Evolutionary conservation across 1,140 invertebrate genomes (phyloP).

Genomic region (Idris sp.): DNA sequence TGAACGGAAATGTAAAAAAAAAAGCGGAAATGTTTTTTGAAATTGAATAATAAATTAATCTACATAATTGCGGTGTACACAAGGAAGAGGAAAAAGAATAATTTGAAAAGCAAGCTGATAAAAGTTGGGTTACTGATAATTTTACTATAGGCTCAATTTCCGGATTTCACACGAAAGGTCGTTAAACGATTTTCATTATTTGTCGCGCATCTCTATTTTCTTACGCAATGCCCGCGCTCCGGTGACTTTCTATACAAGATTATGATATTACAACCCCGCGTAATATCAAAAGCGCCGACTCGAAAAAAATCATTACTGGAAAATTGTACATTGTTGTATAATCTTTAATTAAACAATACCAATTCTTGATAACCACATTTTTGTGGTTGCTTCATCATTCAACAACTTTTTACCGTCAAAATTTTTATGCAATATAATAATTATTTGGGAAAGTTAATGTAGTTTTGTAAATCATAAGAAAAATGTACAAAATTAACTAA

Average conservation of each 20-base stretch:
- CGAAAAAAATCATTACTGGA: slow-evolving; percentile 14
- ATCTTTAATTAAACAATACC: slow-evolving; percentile 20
- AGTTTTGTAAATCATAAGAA: too few relatives aligned
- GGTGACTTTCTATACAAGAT: slow-evolving; percentile 54
- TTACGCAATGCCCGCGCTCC: slow-evolving; percentile 30
- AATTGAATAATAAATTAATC: slow-evolving; percentile 23
- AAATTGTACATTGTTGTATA: slow-evolving; percentile 42
- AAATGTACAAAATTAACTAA: too few relatives aligned
- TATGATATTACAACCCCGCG: slow-evolving; percentile 17
- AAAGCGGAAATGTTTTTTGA: not conserved
- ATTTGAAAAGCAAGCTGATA: slow-evolving; percentile 21
- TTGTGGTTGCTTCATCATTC: too few relatives aligned
- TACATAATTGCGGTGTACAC: not conserved
- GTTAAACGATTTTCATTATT: slow-evolving; percentile 44
- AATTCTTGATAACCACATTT: not conserved
- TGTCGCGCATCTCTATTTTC: slow-evolving; percentile 38
- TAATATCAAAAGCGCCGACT: slow-evolving; percentile 5
- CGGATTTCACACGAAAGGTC: slow-evolving; percentile 44
- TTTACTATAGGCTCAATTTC: slow-evolving; percentile 37
- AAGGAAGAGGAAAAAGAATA: slow-evolving; percentile 28
- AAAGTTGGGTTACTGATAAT: slow-evolving; percentile 1
- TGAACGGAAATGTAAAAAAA: slow-evolving; percentile 3
- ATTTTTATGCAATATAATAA: too few relatives aligned
- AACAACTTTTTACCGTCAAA: too few relatives aligned
- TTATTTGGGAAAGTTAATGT: too few relatives aligned